Evolutionary conservation across 2,888 invertebrate species (phyloP).

Genomic region (Malthinus flaveolus): DNA sequence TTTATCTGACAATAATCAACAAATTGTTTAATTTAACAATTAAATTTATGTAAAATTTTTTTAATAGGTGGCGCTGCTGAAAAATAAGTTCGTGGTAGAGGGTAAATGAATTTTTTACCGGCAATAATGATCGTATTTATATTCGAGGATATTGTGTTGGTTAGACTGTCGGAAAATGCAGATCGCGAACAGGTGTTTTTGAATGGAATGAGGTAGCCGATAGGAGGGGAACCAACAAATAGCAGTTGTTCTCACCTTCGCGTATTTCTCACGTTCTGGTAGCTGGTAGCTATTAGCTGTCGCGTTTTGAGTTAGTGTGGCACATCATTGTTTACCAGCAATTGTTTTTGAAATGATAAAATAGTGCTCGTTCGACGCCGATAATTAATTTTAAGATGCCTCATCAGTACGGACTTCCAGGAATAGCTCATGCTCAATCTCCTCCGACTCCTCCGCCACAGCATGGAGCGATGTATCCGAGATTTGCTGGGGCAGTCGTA

Average conservation of each 20-base stretch:
- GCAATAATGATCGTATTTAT: too few relatives aligned
- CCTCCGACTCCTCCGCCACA: slow-evolving; percentile 75
- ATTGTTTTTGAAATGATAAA: slow-evolving; percentile 1
- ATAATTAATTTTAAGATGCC: slow-evolving; percentile 60
- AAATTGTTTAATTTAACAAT: neutral
- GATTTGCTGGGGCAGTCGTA: slow-evolving; percentile 68
- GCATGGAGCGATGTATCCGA: slow-evolving; percentile 62
- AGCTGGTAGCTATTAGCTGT: too few relatives aligned
- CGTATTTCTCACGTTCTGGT: slow-evolving; percentile 42
- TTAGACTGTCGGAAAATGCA: slow-evolving; percentile 69
- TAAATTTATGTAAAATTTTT: neutral
- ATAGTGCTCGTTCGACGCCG: slow-evolving; percentile 18
- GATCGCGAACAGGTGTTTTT: slow-evolving; percentile 77
- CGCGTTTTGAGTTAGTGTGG: slow-evolving; percentile 29
- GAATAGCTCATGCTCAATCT: slow-evolving; percentile 75
- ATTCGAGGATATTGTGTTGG: slow-evolving; percentile 51
- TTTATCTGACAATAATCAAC: slow-evolving; percentile 5
- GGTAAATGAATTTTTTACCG: too few relatives aligned
- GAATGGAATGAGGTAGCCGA: slow-evolving; percentile 64
- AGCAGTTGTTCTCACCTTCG: slow-evolving; percentile 43
- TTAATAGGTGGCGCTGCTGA: too few relatives aligned
- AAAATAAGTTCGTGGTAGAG: too few relatives aligned
- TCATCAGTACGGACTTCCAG: slow-evolving; percentile 78
- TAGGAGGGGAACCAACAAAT: slow-evolving; percentile 47
- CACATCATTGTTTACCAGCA: slow-evolving; percentile 27